phyloP scores from a whole-genome alignment of 2,797 vertebrate species.

The Pangasius larnaudii region DNA sequence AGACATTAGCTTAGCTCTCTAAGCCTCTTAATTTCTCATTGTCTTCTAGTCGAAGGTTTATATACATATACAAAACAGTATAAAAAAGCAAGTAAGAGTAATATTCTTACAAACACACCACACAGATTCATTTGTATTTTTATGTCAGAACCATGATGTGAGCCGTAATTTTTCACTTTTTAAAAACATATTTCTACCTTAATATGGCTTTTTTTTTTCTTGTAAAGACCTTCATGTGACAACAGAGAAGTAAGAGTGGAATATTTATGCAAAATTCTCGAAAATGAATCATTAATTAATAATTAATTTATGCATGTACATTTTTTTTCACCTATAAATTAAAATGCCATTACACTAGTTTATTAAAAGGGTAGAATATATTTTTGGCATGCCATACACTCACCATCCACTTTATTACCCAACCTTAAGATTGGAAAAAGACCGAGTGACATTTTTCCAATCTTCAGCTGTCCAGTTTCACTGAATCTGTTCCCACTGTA shows the following conservation, averaged over 20 bases:
- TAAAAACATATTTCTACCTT: not conserved
- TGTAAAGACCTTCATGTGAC: not conserved
- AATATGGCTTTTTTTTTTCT: not conserved
- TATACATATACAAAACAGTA: not conserved
- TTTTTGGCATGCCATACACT: not conserved
- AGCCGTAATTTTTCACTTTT: not conserved
- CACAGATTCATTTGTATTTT: not conserved
- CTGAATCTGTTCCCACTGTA: not conserved
- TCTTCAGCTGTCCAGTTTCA: not conserved
- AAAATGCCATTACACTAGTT: not conserved
- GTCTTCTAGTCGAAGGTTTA: not conserved
- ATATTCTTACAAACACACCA: not conserved
- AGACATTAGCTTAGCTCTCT: conserved; percentile 29
- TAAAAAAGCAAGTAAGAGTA: not conserved
- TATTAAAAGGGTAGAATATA: not conserved
- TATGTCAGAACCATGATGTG: not conserved
- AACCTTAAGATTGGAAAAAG: not conserved
- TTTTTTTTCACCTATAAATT: not conserved
- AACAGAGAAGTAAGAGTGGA: not conserved
- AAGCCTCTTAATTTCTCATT: conserved; percentile 15
- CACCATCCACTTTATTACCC: not conserved
- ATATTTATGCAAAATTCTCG: not conserved
- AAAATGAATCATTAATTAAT: not conserved
- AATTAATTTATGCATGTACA: not conserved
- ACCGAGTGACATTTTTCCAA: not conserved